A percentile compares a stretch with the other conserved stretches of the same genome.
Conservation (phyloP, 1,140 invertebrate species). For the Zophobas atratus region DNA sequence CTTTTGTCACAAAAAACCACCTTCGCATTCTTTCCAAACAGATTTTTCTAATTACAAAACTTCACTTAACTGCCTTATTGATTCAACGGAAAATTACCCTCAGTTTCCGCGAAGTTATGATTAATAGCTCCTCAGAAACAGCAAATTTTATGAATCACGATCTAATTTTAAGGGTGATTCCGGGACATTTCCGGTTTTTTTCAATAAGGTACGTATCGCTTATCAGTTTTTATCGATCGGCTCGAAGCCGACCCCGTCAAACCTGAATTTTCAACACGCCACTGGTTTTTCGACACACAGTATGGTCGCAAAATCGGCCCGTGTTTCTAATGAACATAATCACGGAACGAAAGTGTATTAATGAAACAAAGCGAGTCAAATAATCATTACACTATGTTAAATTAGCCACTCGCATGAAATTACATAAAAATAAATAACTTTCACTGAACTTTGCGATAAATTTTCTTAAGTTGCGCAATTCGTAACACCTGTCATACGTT, state of each 20-base stretch:
- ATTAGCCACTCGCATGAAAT: slow-evolving; percentile 3
- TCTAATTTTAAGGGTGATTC: slow-evolving; percentile 2
- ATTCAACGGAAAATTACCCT: not conserved
- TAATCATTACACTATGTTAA: slow-evolving; percentile 9
- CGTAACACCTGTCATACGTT: slow-evolving; percentile 7
- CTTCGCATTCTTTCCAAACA: not conserved
- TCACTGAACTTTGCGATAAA: slow-evolving; percentile 4
- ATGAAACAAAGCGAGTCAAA: slow-evolving; percentile 3
- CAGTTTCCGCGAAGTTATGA: not conserved
- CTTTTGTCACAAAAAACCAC: not conserved
- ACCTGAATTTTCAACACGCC: slow-evolving; percentile 2
- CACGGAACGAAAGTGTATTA: slow-evolving; percentile 4
- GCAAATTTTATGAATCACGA: slow-evolving; percentile 9
- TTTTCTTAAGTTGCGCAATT: slow-evolving; percentile 13
- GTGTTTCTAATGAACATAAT: not conserved
- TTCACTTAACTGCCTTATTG: not conserved
- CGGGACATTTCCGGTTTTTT: not conserved
- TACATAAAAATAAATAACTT: slow-evolving; percentile 43
- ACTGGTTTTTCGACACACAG: slow-evolving; percentile 18
- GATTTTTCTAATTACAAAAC: not conserved
- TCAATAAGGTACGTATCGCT: not conserved
- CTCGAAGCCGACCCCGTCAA: not conserved
- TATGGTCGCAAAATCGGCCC: slow-evolving; percentile 6
- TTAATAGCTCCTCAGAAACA: not conserved
- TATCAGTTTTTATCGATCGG: not conserved